Evolutionary conservation across 2,797 vertebrate species (phyloP).

Genomic region (Lepus oiostolus): DNA sequence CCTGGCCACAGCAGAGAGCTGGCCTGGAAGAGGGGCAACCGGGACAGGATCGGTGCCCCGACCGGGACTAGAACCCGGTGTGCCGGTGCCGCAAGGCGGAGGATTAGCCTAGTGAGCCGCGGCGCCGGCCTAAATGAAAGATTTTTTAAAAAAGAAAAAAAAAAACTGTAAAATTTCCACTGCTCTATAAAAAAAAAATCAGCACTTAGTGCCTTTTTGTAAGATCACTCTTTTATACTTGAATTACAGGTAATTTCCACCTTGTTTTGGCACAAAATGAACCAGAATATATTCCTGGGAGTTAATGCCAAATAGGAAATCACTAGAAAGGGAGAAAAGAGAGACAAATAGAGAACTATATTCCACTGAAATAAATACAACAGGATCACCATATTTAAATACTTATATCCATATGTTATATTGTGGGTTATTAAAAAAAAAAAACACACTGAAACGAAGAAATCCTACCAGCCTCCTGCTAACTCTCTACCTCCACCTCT

Average conservation of each 20-base stretch:
- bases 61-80: no score
- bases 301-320: slow-evolving; percentile 42
- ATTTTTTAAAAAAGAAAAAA: not conserved
- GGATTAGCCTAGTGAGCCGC: no score
- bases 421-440: not conserved
- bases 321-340: not conserved
- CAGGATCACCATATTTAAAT: slow-evolving; percentile 15
- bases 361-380: not conserved
- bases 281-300: slow-evolving; percentile 6
- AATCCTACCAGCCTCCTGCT: not conserved
- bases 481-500: not conserved
- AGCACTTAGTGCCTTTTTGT: not conserved
- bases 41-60: no score
- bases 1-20: no score
- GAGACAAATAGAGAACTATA: not conserved
- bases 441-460: not conserved
- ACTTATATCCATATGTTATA: not conserved
- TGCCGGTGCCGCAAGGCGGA: no score
- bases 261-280: slow-evolving; percentile 49
- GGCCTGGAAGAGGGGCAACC: no score
- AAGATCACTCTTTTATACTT: not conserved
- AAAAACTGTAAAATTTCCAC: not conserved
- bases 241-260: slow-evolving; percentile 4
- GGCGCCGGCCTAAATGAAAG: not conserved
- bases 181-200: slow-evolving; percentile 49